Evolutionary conservation across 2,888 invertebrate genomes (phyloP).

Genomic region (Pyrrhia umbra): DNA sequence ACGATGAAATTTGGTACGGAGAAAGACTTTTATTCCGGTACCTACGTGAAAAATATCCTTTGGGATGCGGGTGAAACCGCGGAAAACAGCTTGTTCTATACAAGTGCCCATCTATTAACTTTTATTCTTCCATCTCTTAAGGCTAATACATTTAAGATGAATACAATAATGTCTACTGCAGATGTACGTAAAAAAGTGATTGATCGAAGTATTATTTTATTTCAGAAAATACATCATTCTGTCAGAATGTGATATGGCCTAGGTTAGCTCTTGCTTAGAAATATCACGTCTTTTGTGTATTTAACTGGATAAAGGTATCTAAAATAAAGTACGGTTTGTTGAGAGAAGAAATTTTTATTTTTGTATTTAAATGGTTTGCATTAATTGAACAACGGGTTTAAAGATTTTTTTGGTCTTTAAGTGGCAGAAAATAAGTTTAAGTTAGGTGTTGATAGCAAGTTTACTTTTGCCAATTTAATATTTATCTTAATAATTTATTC

Average conservation of each 20-base stretch:
- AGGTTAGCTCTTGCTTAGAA: constrained; percentile 3
- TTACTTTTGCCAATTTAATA: no score
- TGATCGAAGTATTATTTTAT: constrained; percentile 38
- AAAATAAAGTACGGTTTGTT: neutral
- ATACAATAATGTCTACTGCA: constrained; percentile 19
- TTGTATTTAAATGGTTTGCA: neutral
- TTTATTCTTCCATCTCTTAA: neutral
- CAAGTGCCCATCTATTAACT: neutral
- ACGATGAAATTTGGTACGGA: no score
- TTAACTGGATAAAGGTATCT: neutral
- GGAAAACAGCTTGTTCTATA: no score
- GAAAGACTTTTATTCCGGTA: no score
- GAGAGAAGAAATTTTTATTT: neutral
- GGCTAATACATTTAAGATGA: constrained; percentile 8
- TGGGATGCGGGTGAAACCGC: no score
- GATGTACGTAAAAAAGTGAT: constrained; percentile 30
- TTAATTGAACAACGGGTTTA: neutral
- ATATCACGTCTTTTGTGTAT: constrained; percentile 12
- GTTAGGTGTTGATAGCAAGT: neutral
- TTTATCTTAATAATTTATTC: no score
- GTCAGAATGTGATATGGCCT: constrained; percentile 16
- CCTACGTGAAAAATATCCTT: no score
- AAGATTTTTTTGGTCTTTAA: neutral
- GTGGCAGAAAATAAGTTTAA: neutral
- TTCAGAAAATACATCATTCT: constrained; percentile 29